Conservation (phyloP, 2,113 vertebrate genomes). For the Dunckerocampus dactyliophorus region DNA sequence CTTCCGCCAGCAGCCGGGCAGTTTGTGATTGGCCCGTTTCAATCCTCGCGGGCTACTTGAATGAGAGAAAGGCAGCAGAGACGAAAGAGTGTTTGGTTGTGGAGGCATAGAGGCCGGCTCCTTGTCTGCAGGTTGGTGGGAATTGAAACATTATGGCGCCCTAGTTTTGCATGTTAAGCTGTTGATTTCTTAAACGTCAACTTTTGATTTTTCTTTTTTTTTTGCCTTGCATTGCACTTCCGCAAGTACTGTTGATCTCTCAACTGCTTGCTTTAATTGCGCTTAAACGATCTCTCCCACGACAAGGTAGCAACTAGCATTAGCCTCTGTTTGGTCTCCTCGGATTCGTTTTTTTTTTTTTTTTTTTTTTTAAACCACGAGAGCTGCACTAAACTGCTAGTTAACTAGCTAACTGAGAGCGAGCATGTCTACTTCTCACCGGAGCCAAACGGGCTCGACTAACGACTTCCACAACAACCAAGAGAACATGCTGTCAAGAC, state of each 20-base stretch:
- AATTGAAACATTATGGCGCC: no score
- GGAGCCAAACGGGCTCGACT: constrained; percentile 47
- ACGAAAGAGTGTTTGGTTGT: neutral
- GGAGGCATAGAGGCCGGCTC: neutral
- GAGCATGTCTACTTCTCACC: constrained; percentile 58
- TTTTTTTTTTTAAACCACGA: no score
- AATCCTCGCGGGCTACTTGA: constrained; percentile 99
- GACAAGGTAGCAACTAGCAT: constrained; percentile 8
- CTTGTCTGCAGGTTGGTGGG: constrained; percentile 29
- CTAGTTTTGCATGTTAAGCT: neutral
- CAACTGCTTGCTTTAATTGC: constrained; percentile 33
- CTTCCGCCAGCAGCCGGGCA: neutral
- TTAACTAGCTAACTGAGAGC: no score
- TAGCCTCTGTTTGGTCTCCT: neutral
- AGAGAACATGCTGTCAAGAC: constrained; percentile 60
- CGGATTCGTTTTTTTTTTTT: no score
- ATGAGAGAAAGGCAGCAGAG: constrained; percentile 55
- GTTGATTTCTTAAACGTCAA: no score
- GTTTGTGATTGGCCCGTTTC: constrained; percentile 84
- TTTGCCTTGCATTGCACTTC: neutral
- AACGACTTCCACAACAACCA: constrained; percentile 43
- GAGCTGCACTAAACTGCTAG: no score
- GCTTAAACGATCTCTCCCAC: neutral
- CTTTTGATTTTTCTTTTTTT: neutral
- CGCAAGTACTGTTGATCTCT: constrained; percentile 34